These are phyloP conservation scores for Pipistrellus pygmaeus DNA, from an alignment of 2,797 vertebrate species.

Conservation along the genomic window DNA sequence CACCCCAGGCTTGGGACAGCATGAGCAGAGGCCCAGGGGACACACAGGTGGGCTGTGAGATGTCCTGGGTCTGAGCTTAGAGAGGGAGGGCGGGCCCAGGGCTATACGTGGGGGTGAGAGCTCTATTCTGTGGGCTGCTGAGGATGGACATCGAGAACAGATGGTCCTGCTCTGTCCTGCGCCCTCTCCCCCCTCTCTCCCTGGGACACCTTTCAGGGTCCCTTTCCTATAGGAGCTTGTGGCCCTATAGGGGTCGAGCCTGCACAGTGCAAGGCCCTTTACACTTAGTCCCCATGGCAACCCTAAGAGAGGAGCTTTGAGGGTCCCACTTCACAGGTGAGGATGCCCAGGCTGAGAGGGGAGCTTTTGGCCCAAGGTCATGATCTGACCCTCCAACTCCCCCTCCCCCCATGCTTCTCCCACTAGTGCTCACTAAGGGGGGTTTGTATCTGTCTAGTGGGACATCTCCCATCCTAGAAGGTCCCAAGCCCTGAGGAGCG, in stretches of 20 bases:
- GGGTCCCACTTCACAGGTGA: neutral
- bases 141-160: neutral
- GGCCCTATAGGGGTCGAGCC: neutral
- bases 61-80: neutral
- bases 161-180: neutral
- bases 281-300: neutral
- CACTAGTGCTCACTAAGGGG: neutral
- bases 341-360: neutral
- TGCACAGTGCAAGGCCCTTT: neutral
- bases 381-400: neutral
- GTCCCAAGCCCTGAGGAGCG: neutral
- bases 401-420: neutral
- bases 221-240: fast-evolving
- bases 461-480: neutral
- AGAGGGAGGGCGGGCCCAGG: neutral
- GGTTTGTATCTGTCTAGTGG: neutral
- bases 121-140: neutral
- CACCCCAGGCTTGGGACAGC: neutral
- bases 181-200: neutral
- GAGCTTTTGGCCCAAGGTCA: neutral
- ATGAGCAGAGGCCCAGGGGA: neutral
- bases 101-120: neutral
- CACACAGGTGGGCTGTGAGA: neutral
- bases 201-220: neutral
- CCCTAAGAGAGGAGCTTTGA: neutral